Evolutionary conservation across 1,140 invertebrate species (phyloP).

Genomic region (Olivierus martensii): DNA sequence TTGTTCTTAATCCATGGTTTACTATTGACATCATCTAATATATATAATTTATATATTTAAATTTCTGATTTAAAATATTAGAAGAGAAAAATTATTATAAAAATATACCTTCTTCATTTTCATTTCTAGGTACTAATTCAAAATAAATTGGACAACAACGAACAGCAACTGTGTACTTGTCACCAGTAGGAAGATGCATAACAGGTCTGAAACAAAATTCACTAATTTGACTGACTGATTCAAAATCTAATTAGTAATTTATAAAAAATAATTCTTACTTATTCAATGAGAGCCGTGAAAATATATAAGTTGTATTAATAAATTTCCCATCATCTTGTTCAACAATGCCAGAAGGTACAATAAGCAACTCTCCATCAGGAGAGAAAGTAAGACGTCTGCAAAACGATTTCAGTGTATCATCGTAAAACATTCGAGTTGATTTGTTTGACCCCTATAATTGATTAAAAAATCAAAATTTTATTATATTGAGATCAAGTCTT

Average conservation of each 20-base stretch:
- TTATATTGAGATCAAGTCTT: background rate
- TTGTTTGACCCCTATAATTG: background rate
- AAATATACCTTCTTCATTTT: conserved; percentile 3
- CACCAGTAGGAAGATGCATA: conserved; percentile 58
- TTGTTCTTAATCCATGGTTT: background rate
- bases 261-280: conserved; percentile 38
- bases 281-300: conserved; percentile 53
- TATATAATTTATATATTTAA: background rate
- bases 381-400: conserved; percentile 76
- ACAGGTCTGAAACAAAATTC: conserved; percentile 41
- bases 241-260: conserved; percentile 9
- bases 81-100: background rate
- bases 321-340: conserved; percentile 24
- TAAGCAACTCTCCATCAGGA: conserved; percentile 72
- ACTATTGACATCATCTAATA: background rate
- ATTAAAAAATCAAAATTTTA: background rate
- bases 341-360: conserved; percentile 46
- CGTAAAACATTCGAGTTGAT: conserved; percentile 56
- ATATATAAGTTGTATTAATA: conserved; percentile 62
- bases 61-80: background rate
- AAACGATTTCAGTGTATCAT: conserved; percentile 88
- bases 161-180: conserved; percentile 61
- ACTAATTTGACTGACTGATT: background rate
- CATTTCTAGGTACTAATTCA: conserved; percentile 31
- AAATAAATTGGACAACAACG: conserved; percentile 67